Percentiles rank a stretch among this genome's conserved stretches.
phyloP scores from a whole-genome alignment of 2,113 vertebrate genomes.

The Apteryx owenii region DNA sequence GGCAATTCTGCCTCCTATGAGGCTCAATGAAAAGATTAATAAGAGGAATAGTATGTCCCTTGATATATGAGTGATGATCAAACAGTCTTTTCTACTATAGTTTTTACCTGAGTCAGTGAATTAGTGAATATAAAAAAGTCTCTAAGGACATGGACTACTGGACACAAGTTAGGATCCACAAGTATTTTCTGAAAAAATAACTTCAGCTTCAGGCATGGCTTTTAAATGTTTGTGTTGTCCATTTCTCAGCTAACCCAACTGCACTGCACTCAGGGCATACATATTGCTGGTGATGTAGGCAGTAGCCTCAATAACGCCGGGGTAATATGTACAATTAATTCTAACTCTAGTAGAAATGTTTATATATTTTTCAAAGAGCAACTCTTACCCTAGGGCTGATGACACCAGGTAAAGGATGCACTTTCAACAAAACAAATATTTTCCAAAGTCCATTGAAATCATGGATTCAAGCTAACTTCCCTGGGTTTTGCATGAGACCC shows the following conservation, averaged over 20 bases:
- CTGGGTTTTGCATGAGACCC: neutral
- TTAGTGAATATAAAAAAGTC: neutral
- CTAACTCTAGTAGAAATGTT: neutral
- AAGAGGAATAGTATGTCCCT: neutral
- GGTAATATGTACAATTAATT: neutral
- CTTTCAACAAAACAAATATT: neutral
- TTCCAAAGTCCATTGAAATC: neutral
- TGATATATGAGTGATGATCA: neutral
- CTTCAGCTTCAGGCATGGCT: neutral
- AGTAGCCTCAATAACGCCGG: neutral
- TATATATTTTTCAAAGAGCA: neutral
- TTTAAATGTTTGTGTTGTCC: neutral
- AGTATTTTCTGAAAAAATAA: neutral
- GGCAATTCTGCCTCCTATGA: neutral
- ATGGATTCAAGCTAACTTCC: neutral
- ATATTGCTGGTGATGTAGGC: neutral
- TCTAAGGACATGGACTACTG: neutral
- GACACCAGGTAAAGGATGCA: too few species aligned
- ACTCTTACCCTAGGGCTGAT: too few species aligned
- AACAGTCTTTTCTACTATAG: neutral
- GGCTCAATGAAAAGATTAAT: neutral
- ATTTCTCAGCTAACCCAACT: neutral
- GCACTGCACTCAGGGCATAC: neutral
- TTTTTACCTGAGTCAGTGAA: neutral
- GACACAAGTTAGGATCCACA: neutral